Evolutionary conservation across 2,113 vertebrate species (phyloP), one percentile per base, ranked within the genome.

Genomic region (Pongo pygmaeus): DNA sequence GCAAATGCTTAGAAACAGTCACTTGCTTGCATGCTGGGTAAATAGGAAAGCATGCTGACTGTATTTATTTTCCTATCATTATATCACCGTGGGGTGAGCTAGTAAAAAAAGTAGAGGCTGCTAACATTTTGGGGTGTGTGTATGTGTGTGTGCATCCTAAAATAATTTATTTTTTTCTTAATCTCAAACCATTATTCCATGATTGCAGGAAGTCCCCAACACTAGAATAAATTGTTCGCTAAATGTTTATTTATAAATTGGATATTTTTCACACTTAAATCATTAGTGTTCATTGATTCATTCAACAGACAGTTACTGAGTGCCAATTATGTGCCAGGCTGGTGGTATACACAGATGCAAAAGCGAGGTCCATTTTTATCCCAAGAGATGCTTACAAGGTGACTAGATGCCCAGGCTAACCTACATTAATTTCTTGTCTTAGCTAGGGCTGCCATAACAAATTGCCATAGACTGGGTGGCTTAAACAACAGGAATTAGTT

Each of bases 31-130:
- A 91, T 91, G 89, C 79, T 92, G 96, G 80, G 75, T 70, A 97
- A 98, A 87, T 89, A 96, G 84, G 46, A 92, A 85, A 91, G 83
- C 84, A 89, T 70, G 46, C 88, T 94, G 96, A 91, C 67, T 94
- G 20, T 96, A 97, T 96, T 97, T 97, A 89, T 96, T 98, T 95
- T 94, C 75, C 84, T 97, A 96, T 91, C 95, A 93, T 94, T 94
- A 91, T 35, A 8, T 69, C 93, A 90, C 79, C 10, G 18, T 94
- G 84, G 95, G 57, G 25, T 64, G 43, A 93, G 46, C 59, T 74
- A 79, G 48, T 78, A 57, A 96, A 84, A 84, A 88, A 96, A 81
- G 46, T 64, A 35, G 38, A 96, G 17, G 35, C 50, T 81, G 25
- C 70, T 96, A 93, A 88, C 17, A 93, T 84, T 48, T 87, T 69